phyloP scores from a whole-genome alignment of 2,113 vertebrate genomes.

The Lonchura striata region DNA sequence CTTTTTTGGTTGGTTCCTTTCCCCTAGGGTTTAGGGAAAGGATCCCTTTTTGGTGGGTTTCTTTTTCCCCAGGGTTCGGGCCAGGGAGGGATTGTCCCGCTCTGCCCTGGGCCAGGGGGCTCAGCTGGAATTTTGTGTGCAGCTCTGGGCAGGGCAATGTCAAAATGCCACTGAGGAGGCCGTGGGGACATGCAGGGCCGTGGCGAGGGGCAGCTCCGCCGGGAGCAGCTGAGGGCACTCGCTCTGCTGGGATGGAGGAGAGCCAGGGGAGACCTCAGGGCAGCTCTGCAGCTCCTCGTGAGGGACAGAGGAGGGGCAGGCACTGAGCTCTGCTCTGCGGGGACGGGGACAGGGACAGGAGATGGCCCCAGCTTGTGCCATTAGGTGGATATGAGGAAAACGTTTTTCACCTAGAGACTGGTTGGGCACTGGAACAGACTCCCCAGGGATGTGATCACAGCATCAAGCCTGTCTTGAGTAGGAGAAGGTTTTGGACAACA shows the following conservation, averaged over 20 bases:
- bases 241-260: not conserved
- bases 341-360: not conserved
- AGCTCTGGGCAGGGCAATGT: rapidly evolving
- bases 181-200: not conserved
- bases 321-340: not conserved
- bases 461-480: not conserved
- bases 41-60: too few species aligned
- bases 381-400: not conserved
- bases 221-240: not conserved
- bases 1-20: too few species aligned
- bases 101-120: not conserved
- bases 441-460: not conserved
- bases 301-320: not conserved
- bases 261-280: not conserved
- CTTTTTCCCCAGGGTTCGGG: too few species aligned
- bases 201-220: rapidly evolving
- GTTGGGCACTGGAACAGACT: not conserved
- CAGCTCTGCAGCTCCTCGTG: not conserved
- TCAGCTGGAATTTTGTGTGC: not conserved
- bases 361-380: too few species aligned
- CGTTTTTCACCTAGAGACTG: rapidly evolving
- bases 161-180: not conserved
- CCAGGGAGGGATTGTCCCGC: not conserved
- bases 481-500: not conserved
- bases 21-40: too few species aligned